Evolutionary conservation across 2,797 vertebrate species (phyloP).

Genomic region (Epinephelus awoara): DNA sequence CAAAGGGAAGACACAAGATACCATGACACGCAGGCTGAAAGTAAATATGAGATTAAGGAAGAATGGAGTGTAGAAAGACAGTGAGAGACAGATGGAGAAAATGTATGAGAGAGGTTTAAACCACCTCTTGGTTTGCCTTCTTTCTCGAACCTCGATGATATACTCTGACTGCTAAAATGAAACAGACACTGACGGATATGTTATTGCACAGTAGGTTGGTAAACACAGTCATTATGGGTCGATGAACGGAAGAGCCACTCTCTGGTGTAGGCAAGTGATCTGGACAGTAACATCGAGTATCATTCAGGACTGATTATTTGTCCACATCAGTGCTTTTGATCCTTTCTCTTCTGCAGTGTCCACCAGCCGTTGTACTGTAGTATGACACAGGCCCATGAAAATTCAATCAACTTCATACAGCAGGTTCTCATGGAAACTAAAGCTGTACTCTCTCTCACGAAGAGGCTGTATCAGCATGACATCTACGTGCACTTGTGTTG

Average conservation of each 20-base stretch:
- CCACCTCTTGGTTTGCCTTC: slow-evolving; percentile 35
- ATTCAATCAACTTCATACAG: slow-evolving; percentile 13
- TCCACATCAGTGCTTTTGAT: not conserved
- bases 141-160: slow-evolving; percentile 25
- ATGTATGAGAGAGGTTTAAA: not conserved
- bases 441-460: slow-evolving; percentile 12
- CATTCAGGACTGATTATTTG: not conserved
- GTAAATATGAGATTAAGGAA: slow-evolving; percentile 23
- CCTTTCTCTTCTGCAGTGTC: not conserved
- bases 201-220: slow-evolving; percentile 6
- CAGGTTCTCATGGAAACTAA: slow-evolving; percentile 45
- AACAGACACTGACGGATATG: not conserved
- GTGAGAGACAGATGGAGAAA: slow-evolving; percentile 26
- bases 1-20: not conserved
- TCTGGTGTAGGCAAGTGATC: not conserved
- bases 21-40: not conserved
- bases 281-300: not conserved
- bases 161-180: slow-evolving; percentile 31
- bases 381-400: slow-evolving; percentile 12
- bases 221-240: not conserved
- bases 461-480: not conserved
- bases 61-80: slow-evolving; percentile 29
- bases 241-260: slow-evolving; percentile 4
- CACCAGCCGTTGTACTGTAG: not conserved
- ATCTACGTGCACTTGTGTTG: not conserved